phyloP scores from a whole-genome alignment of 2,888 invertebrate genomes.

The Pterostichus madidus region DNA sequence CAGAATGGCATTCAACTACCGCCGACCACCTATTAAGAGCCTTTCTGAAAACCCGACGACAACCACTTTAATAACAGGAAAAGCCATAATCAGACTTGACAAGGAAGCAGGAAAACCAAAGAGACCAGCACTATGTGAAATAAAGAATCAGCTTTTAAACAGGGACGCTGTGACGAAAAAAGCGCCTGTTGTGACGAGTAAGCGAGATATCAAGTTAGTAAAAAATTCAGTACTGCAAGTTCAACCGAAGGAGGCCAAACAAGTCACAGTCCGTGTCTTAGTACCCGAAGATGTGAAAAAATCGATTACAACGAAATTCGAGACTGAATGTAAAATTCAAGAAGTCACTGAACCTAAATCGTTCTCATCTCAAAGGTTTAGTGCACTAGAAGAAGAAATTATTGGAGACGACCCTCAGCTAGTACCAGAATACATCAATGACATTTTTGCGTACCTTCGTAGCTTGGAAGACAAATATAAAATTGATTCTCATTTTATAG shows the following conservation, averaged over 20 bases:
- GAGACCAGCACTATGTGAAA: conserved; percentile 72
- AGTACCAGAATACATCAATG: conserved; percentile 91
- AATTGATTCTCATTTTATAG: conserved; percentile 83
- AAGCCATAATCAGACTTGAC: conserved; percentile 63
- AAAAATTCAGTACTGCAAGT: conserved; percentile 42
- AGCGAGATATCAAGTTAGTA: conserved; percentile 58
- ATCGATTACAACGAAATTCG: conserved; percentile 10
- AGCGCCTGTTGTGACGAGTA: conserved; percentile 47
- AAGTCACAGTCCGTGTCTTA: background rate
- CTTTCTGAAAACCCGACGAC: conserved; percentile 52
- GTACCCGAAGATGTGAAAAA: conserved; percentile 1
- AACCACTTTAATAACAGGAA: conserved; percentile 68
- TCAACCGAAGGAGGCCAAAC: conserved; percentile 1
- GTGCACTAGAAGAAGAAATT: conserved; percentile 77
- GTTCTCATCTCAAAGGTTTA: conserved; percentile 41
- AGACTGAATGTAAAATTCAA: conserved; percentile 34
- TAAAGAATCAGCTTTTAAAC: conserved; percentile 70
- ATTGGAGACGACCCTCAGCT: conserved; percentile 85
- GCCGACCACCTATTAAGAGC: conserved; percentile 60
- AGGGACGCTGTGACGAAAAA: conserved; percentile 39
- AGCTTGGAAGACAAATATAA: conserved; percentile 85
- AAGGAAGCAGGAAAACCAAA: conserved; percentile 64
- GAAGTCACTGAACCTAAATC: conserved; percentile 22
- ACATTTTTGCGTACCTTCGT: conserved; percentile 92
- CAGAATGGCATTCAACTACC: conserved; percentile 70